These are phyloP conservation scores for Dendrocincla tyrannina DNA, from an alignment of 2,797 vertebrate genomes.

Conservation along the genomic window DNA sequence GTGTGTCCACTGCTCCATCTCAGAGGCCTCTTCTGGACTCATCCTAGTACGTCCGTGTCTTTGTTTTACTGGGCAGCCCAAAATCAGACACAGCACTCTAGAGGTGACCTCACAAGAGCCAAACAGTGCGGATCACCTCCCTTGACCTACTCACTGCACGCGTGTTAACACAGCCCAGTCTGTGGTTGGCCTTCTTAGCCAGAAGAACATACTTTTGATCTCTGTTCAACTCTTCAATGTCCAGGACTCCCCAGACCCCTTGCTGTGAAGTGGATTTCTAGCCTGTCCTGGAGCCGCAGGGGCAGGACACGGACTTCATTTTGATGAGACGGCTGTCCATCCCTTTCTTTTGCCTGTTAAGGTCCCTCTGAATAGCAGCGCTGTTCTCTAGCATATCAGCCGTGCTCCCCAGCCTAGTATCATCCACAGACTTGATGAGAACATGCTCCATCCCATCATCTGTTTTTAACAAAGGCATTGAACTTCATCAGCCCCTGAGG, in stretches of 20 bases:
- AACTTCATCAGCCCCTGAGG: neutral
- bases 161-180: neutral
- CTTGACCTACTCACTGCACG: neutral
- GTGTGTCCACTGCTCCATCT: neutral
- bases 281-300: neutral
- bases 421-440: neutral
- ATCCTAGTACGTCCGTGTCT: neutral
- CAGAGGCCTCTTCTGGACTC: neutral
- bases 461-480: neutral
- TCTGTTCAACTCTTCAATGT: neutral
- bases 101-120: neutral
- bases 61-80: neutral
- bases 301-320: neutral
- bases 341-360: neutral
- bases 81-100: neutral
- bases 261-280: neutral
- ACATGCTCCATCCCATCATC: neutral
- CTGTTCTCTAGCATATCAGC: neutral
- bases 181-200: neutral
- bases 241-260: neutral
- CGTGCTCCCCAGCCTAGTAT: neutral
- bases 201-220: neutral
- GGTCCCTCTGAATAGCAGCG: neutral
- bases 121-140: neutral
- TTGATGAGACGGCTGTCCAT: neutral